Percentiles rank a stretch among this genome's conserved stretches.
Conservation (phyloP, 2,888 invertebrate species). For the Lamproptera curius region DNA sequence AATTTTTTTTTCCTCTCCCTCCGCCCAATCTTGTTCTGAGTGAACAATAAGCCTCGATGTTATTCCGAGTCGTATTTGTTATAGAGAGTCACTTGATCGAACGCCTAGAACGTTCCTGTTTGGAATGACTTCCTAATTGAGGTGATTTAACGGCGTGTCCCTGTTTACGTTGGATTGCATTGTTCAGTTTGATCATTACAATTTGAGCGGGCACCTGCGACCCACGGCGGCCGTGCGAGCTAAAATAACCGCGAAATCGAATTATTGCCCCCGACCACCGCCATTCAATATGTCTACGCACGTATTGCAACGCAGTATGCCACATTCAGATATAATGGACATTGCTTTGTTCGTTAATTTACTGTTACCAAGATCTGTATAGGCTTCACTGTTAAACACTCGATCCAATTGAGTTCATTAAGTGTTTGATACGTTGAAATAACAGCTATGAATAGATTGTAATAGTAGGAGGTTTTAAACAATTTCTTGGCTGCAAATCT, state of each 20-base stretch:
- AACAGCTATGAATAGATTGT: not conserved
- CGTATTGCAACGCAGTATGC: constrained; percentile 46
- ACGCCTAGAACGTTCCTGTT: constrained; percentile 6
- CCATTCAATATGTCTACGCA: constrained; percentile 55
- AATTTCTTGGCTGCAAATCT: not conserved
- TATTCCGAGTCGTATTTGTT: constrained; percentile 11
- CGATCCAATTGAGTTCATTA: constrained; percentile 5
- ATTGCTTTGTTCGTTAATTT: constrained; percentile 15
- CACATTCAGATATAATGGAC: constrained; percentile 44
- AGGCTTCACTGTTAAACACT: not conserved
- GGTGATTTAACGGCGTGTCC: constrained; percentile 24
- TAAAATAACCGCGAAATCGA: constrained; percentile 73
- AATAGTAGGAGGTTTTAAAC: not conserved
- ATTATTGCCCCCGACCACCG: constrained; percentile 58
- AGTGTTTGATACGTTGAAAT: constrained; percentile 9
- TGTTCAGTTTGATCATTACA: constrained; percentile 56
- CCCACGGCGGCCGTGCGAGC: constrained; percentile 50
- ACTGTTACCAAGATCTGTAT: not conserved
- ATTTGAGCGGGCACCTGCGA: constrained; percentile 55
- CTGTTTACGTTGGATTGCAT: constrained; percentile 33
- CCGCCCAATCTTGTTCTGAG: no score
- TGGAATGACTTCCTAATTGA: constrained; percentile 21
- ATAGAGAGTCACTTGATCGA: not conserved
- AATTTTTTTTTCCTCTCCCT: constrained; percentile 37
- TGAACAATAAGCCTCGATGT: constrained; percentile 20